Evolutionary conservation across 2,888 invertebrate genomes (phyloP).

Genomic region (Polydrusus tereticollis): DNA sequence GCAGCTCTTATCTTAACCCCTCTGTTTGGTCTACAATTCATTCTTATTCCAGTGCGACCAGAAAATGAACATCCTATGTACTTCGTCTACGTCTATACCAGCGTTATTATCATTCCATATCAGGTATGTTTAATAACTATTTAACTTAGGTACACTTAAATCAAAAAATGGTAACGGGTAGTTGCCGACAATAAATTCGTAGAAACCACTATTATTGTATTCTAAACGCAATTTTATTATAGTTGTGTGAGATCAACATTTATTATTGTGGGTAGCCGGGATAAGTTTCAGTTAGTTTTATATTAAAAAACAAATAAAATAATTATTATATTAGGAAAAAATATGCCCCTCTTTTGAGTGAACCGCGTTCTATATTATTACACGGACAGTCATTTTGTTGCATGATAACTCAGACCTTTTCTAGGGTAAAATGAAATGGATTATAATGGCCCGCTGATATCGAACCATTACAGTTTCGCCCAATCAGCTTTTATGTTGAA

Average conservation of each 20-base stretch:
- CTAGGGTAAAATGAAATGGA: too few species aligned
- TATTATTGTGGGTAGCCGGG: background rate
- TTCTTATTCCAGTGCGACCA: conserved; percentile 78
- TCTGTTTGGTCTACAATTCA: conserved; percentile 80
- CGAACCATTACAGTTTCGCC: too few species aligned
- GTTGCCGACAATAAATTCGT: too few species aligned
- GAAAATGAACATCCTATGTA: conserved; percentile 71
- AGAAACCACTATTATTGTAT: too few species aligned
- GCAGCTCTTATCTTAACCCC: conserved; percentile 84
- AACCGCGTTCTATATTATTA: background rate
- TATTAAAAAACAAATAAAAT: background rate
- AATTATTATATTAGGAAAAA: background rate
- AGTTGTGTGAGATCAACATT: too few species aligned
- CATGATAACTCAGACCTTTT: too few species aligned
- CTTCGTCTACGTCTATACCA: conserved; percentile 75
- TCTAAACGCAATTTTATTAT: too few species aligned
- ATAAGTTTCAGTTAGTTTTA: background rate
- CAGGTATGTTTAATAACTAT: conserved; percentile 75
- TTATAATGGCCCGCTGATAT: too few species aligned
- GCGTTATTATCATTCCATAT: conserved; percentile 77
- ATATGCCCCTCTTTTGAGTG: too few species aligned
- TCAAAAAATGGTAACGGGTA: too few species aligned
- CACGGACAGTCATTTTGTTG: background rate
- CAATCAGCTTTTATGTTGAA: too few species aligned
- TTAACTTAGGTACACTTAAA: too few species aligned